Percentiles rank a stretch among this genome's conserved stretches.
phyloP scores from a whole-genome alignment of 2,113 vertebrate species.

The Nymphicus hollandicus region DNA sequence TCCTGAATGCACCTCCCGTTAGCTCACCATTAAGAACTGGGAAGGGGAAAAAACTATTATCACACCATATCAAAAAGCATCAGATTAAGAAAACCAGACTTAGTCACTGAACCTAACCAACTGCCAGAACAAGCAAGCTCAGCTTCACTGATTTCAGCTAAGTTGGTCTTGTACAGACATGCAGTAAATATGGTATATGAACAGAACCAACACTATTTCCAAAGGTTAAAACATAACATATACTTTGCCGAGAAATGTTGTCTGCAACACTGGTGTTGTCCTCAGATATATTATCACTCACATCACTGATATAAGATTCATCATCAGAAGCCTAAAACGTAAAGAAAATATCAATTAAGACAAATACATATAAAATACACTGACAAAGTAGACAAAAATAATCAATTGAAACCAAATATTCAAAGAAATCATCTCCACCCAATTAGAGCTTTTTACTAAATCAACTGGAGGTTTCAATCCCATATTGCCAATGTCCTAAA shows the following conservation, averaged over 20 bases:
- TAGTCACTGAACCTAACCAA: neutral
- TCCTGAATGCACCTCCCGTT: conserved; percentile 89
- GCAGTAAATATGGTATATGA: neutral
- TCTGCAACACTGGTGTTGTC: conserved; percentile 98
- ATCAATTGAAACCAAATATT: neutral
- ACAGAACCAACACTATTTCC: neutral
- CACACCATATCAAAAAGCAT: neutral
- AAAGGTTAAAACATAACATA: conserved; percentile 37
- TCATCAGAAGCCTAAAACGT: conserved; percentile 91
- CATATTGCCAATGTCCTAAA: neutral
- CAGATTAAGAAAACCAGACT: neutral
- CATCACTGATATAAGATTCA: conserved; percentile 98
- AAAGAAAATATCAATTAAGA: neutral
- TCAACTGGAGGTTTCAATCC: neutral
- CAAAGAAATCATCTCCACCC: neutral
- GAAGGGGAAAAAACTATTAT: neutral
- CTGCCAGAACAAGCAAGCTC: neutral
- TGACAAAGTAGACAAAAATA: neutral
- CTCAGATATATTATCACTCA: conserved; percentile 99
- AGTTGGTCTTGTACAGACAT: neutral
- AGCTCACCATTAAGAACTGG: conserved; percentile 95
- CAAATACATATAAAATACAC: neutral
- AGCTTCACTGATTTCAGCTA: neutral
- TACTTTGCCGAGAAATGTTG: conserved; percentile 97
- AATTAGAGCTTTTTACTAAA: neutral